Percentiles rank a stretch among this genome's conserved stretches.
Evolutionary conservation across 2,113 vertebrate genomes (phyloP).

Genomic region (Anser brachyrhynchus): DNA sequence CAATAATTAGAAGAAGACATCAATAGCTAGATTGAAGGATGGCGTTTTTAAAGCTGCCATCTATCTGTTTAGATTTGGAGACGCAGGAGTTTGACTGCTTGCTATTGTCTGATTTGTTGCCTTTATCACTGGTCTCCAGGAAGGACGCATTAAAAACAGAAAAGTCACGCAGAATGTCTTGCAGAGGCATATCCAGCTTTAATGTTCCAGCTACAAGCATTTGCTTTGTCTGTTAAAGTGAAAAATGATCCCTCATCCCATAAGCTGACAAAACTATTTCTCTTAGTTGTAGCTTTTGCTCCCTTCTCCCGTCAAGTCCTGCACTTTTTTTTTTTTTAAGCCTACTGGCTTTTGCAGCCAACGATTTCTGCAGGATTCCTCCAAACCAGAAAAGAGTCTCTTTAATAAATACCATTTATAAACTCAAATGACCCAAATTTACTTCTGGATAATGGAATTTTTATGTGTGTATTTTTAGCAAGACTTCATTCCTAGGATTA

Average conservation of each 20-base stretch:
- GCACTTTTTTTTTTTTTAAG: not conserved
- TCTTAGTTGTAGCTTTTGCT: not conserved
- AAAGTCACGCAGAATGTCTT: not conserved
- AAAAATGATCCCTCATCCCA: not conserved
- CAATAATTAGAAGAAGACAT: rapidly evolving
- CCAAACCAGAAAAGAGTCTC: not conserved
- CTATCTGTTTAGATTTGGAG: not conserved
- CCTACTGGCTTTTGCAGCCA: not conserved
- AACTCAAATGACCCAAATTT: conserved; percentile 15
- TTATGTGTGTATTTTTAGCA: not conserved
- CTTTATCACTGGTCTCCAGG: not conserved
- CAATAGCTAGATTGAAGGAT: not conserved
- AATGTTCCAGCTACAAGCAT: not conserved
- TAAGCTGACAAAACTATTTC: not conserved
- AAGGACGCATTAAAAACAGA: not conserved
- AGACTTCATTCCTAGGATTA: conserved; percentile 32
- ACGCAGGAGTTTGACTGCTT: not conserved
- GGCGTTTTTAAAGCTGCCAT: not conserved
- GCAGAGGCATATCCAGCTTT: conserved; percentile 17
- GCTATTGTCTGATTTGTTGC: not conserved
- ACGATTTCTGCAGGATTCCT: not conserved
- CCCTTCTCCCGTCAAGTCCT: not conserved
- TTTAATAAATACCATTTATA: conserved; percentile 27
- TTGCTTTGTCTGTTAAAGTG: not conserved
- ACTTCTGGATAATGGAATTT: conserved; percentile 35